phyloP scores from a whole-genome alignment of 2,888 invertebrate species.

The Hyles lineata region DNA sequence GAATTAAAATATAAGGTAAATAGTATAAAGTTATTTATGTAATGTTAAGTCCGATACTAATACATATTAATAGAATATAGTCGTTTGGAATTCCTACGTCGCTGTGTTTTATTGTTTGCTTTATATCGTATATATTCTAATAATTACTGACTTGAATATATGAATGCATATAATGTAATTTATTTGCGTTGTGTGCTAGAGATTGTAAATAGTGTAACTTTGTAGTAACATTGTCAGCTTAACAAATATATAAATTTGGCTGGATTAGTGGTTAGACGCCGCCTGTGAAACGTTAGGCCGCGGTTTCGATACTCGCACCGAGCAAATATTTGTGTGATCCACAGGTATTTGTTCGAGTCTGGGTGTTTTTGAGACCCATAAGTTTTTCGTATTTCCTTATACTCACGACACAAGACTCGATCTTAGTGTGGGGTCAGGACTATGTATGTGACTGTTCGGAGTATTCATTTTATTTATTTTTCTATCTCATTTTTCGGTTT shows the following conservation, averaged over 20 bases:
- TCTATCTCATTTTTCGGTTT: background rate
- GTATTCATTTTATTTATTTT: too few species aligned
- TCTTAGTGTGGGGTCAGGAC: too few species aligned
- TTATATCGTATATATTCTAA: background rate
- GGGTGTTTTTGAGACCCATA: too few species aligned
- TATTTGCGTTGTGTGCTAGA: background rate
- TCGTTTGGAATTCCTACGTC: slow-evolving; percentile 8
- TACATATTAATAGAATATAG: slow-evolving; percentile 17
- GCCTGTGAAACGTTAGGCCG: too few species aligned
- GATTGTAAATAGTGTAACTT: background rate
- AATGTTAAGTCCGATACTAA: background rate
- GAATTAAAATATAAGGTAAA: background rate
- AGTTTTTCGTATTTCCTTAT: too few species aligned
- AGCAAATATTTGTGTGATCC: too few species aligned
- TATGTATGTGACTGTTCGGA: too few species aligned
- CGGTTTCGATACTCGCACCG: too few species aligned
- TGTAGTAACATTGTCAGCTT: background rate
- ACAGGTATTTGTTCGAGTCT: too few species aligned
- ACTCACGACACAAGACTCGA: too few species aligned
- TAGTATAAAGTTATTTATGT: background rate
- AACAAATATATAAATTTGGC: too few species aligned
- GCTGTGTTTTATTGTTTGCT: slow-evolving; percentile 17
- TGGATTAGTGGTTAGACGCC: too few species aligned
- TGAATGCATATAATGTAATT: background rate
- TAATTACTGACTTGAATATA: background rate